Conservation (phyloP, 2,113 vertebrate genomes). For the Oophaga pumilio region DNA sequence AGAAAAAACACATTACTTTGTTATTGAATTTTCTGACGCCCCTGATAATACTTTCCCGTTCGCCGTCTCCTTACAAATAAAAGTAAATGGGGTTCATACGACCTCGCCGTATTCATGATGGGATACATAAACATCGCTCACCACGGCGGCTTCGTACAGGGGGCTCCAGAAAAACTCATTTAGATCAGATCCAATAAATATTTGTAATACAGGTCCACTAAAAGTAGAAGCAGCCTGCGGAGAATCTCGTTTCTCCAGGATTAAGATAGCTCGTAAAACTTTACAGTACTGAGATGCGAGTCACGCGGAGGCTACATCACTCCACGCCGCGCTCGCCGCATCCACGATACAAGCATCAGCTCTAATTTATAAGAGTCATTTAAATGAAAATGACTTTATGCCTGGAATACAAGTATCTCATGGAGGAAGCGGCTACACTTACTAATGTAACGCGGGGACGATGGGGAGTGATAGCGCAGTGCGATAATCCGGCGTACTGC, state of each 20-base stretch:
- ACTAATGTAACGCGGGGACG: neutral
- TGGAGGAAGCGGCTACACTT: neutral
- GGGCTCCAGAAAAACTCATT: constrained; percentile 46
- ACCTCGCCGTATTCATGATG: constrained; percentile 25
- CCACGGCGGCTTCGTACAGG: constrained; percentile 15
- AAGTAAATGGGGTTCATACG: neutral
- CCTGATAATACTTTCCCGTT: neutral
- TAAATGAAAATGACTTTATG: constrained; percentile 9
- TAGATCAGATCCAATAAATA: constrained; percentile 43
- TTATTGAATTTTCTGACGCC: neutral
- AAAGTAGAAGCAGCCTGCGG: neutral
- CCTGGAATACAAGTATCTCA: neutral
- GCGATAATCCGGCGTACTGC: neutral
- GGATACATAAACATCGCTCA: constrained; percentile 43
- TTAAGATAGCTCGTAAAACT: constrained; percentile 49
- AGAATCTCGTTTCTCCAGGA: constrained; percentile 51
- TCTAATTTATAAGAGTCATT: constrained; percentile 23
- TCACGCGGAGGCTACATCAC: constrained; percentile 4
- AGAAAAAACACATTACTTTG: neutral
- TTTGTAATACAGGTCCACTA: constrained; percentile 33
- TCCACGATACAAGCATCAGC: neutral
- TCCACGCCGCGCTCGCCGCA: constrained; percentile 7
- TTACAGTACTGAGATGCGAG: constrained; percentile 38
- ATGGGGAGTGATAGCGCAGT: neutral
- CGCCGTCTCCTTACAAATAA: constrained; percentile 7